Percentiles rank a stretch among this genome's conserved stretches.
phyloP scores from a whole-genome alignment of 2,888 invertebrate species.

The Abrostola triplasia region DNA sequence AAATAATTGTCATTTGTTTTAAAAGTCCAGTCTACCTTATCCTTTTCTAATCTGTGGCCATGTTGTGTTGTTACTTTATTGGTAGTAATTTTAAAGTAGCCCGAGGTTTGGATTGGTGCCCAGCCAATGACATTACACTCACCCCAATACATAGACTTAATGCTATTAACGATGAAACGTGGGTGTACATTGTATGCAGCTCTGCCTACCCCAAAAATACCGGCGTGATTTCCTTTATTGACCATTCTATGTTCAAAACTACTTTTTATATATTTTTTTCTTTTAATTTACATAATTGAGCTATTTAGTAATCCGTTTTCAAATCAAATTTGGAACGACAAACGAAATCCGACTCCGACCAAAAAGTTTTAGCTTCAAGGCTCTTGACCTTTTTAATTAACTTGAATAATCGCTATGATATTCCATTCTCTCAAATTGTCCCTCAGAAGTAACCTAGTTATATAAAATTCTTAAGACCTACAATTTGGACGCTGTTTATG shows the following conservation, averaged over 20 bases:
- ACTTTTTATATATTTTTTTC: too few species aligned
- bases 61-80: background rate
- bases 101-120: background rate
- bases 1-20: too few species aligned
- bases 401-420: constrained; percentile 42
- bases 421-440: constrained; percentile 36
- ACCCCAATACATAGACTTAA: background rate
- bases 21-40: too few species aligned
- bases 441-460: constrained; percentile 42
- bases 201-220: background rate
- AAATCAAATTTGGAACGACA: constrained; percentile 29
- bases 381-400: constrained; percentile 52
- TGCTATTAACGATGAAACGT: background rate
- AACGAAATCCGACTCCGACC: constrained; percentile 21
- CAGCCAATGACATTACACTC: background rate
- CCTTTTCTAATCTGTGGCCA: too few species aligned
- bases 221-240: background rate
- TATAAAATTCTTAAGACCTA: constrained; percentile 31
- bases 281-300: too few species aligned
- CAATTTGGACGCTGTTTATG: constrained; percentile 26
- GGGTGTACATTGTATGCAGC: background rate
- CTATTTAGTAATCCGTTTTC: background rate
- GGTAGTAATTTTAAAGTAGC: background rate
- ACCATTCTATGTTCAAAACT: too few species aligned
- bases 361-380: constrained; percentile 34